Evolutionary conservation across 2,888 invertebrate genomes (phyloP), one percentile per base, ranked within the genome.

Genomic region (Drosophila eohydei): DNA sequence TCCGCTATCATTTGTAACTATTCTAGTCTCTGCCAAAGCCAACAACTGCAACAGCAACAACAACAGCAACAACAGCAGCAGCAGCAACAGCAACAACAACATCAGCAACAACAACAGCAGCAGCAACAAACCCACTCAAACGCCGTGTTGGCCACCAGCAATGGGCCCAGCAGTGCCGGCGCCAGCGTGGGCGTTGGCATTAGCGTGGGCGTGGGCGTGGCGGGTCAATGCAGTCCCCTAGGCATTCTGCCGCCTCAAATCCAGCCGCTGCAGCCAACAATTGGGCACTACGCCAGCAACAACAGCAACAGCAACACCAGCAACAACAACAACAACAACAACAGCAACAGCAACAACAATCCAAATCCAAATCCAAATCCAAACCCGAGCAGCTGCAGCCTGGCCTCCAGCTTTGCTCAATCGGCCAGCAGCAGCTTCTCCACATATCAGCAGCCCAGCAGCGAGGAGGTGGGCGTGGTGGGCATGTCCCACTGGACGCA

Each of bases 101-200:
- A 81, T 2, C 81, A 82, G 4, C 72, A 80, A 0, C 68, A 74
- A 0, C 77, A 78, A 21, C 78, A 83, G 0, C 8, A 78, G 4
- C 82, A 92, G 89, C 85, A 85, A 34, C 85, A 79, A 46, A 56
- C 75, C 50, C 83, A 77, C 59, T 63, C 83, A 61, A 93, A 94
- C 91, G 94, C 94, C 72, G 89, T 84, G 87, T 84, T 84, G 84
- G 81, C 83, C 87, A 84, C 84, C 75, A 84, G 87, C 81, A 83
- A 84, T 81, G 83, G 83, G 78, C 87, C 84, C 70, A 84, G 82
- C 84, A 87, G 90, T 60, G 86, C 85, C 74, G 86, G 85, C 41
- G 94, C 96, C 80, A 68, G 71, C 28, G 94, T 77, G 64, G 83
- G 88, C 71, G 79, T 83, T 59, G 79, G 83, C 91, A 93, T 94